Percentiles rank a stretch among this genome's conserved stretches.
phyloP scores from a whole-genome alignment of 1,140 invertebrate genomes.

The Parapsyche elsis region DNA sequence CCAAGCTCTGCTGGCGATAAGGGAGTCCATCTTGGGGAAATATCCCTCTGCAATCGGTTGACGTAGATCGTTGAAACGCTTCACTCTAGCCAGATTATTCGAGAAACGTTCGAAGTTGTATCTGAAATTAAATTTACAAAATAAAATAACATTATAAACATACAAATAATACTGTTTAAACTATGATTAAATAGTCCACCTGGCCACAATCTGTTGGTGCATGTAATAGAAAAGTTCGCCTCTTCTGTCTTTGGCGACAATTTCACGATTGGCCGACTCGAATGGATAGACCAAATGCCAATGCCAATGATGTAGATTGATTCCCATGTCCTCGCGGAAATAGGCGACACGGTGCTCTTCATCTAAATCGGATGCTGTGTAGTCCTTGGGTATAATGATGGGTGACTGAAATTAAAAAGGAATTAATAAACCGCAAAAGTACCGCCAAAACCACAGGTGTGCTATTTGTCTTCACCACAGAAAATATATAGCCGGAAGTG shows the following conservation, averaged over 20 bases:
- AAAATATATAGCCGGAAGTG: neutral
- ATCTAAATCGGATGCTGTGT: slow-evolving; percentile 78
- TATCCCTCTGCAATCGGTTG: slow-evolving; percentile 76
- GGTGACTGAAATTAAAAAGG: slow-evolving; percentile 64
- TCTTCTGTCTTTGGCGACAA: slow-evolving; percentile 76
- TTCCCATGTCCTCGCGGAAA: slow-evolving; percentile 79
- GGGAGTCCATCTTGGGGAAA: slow-evolving; percentile 78
- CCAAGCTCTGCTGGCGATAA: slow-evolving; percentile 69
- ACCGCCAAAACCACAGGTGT: neutral
- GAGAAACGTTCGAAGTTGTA: slow-evolving; percentile 78
- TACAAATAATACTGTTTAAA: neutral
- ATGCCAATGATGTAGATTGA: slow-evolving; percentile 87
- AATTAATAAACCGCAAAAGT: neutral
- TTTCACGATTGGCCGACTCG: slow-evolving; percentile 67
- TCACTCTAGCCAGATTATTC: slow-evolving; percentile 70
- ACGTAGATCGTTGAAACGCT: slow-evolving; percentile 70
- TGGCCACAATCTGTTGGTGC: slow-evolving; percentile 79
- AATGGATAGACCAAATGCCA: slow-evolving; percentile 85
- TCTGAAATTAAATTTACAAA: slow-evolving; percentile 60
- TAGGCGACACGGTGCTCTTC: slow-evolving; percentile 81
- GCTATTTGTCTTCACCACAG: neutral
- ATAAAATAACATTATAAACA: slow-evolving; percentile 5
- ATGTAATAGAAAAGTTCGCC: slow-evolving; percentile 84
- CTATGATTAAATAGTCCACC: slow-evolving; percentile 58
- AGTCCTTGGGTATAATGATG: slow-evolving; percentile 77